A percentile compares a stretch with the other conserved stretches of the same genome.
Evolutionary conservation across 2,888 invertebrate species (phyloP).

Genomic region (Spodoptera exigua): DNA sequence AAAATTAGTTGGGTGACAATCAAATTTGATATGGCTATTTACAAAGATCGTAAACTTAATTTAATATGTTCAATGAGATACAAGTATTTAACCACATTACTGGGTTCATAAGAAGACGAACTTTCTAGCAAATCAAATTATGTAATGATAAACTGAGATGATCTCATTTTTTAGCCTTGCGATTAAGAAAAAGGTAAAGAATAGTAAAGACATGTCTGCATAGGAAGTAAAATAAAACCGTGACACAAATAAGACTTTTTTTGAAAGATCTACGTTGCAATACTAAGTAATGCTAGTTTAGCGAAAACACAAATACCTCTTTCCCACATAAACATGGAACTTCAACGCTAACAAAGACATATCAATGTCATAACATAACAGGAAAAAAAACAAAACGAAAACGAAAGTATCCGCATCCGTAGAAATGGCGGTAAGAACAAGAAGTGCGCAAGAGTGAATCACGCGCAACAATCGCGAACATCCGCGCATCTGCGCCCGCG

Average conservation of each 20-base stretch:
- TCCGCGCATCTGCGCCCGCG: slow-evolving; percentile 57
- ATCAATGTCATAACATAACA: slow-evolving; percentile 47
- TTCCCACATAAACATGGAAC: slow-evolving; percentile 41
- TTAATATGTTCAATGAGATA: slow-evolving; percentile 13
- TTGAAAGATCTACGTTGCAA: too few relatives aligned
- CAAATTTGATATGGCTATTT: slow-evolving; percentile 55
- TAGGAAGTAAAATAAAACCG: too few relatives aligned
- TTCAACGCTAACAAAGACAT: slow-evolving; percentile 30
- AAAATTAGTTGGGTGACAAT: slow-evolving; percentile 39
- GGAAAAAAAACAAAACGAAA: slow-evolving; percentile 54
- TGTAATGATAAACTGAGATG: too few relatives aligned
- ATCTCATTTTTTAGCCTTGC: too few relatives aligned
- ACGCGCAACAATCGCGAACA: slow-evolving; percentile 61
- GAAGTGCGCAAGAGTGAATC: slow-evolving; percentile 61
- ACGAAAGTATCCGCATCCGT: slow-evolving; percentile 63
- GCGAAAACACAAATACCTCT: slow-evolving; percentile 32
- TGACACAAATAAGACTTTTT: too few relatives aligned
- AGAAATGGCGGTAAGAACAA: slow-evolving; percentile 58
- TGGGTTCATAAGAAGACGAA: background rate
- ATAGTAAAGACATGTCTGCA: too few relatives aligned
- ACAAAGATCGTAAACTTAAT: slow-evolving; percentile 23
- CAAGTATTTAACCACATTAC: background rate
- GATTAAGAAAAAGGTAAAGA: too few relatives aligned
- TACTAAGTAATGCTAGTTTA: too few relatives aligned
- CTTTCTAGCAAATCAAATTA: too few relatives aligned